Conservation (phyloP, 1,140 invertebrate species). For the Sesamia nonagrioides region DNA sequence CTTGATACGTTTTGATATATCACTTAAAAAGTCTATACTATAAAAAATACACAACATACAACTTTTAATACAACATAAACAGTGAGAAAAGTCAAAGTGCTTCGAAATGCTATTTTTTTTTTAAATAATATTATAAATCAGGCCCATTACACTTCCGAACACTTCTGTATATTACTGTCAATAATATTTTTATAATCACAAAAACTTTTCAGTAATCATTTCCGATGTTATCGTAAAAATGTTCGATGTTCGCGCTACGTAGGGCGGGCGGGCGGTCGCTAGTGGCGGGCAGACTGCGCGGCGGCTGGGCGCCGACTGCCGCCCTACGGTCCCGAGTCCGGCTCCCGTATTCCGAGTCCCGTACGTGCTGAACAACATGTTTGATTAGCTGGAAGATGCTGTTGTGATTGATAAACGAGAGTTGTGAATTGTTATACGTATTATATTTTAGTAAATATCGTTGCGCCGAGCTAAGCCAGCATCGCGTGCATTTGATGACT, state of each 20-base stretch:
- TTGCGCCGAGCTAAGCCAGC: background rate
- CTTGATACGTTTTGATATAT: background rate
- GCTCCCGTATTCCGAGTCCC: background rate
- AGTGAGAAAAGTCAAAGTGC: background rate
- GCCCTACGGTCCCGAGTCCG: slow-evolving; percentile 22
- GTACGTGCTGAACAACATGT: background rate
- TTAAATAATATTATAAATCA: background rate
- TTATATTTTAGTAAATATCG: too few species aligned
- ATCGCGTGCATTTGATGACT: too few species aligned
- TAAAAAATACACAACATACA: background rate
- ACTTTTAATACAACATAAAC: background rate
- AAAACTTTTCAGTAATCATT: slow-evolving; percentile 7
- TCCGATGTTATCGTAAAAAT: slow-evolving; percentile 7
- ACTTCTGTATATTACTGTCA: background rate
- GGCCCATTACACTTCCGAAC: background rate
- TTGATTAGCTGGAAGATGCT: slow-evolving; percentile 13
- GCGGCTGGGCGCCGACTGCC: slow-evolving; percentile 53
- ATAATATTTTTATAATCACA: background rate
- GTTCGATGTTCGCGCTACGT: background rate
- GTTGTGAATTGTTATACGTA: background rate
- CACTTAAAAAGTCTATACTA: background rate
- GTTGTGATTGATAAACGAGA: background rate
- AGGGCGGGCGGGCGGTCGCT: slow-evolving; percentile 42
- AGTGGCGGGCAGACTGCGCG: slow-evolving; percentile 52
- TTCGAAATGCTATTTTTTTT: background rate